phyloP scores from a whole-genome alignment of 2,113 vertebrate species.

The Mandrillus leucophaeus region DNA sequence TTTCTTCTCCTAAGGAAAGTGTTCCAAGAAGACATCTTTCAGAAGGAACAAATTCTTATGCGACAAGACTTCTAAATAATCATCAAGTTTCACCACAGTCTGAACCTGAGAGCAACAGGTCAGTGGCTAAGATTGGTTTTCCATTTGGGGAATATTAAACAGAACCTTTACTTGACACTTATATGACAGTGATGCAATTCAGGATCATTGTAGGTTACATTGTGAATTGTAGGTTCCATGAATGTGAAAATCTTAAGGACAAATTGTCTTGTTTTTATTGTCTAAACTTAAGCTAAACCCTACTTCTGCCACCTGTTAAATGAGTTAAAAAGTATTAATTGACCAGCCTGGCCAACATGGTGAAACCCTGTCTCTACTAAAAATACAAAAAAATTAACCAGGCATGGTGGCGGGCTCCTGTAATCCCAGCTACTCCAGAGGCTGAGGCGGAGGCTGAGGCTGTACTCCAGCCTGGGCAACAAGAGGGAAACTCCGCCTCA shows the following conservation, averaged over 20 bases:
- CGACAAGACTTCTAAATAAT: constrained; percentile 73
- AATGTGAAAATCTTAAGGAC: neutral
- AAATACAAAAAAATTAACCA: too few relatives aligned
- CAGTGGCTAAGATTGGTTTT: constrained; percentile 57
- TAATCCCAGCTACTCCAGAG: too few relatives aligned
- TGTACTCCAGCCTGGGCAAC: too few relatives aligned
- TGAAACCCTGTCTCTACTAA: too few relatives aligned
- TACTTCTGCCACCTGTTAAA: neutral
- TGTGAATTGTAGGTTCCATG: neutral
- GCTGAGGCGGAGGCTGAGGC: too few relatives aligned
- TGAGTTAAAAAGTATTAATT: neutral
- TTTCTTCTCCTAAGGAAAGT: constrained; percentile 81
- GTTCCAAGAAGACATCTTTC: constrained; percentile 76
- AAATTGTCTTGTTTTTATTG: neutral
- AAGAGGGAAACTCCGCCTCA: too few relatives aligned
- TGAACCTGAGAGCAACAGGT: constrained; percentile 83
- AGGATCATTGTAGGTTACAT: neutral
- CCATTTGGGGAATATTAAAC: neutral
- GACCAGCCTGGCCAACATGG: too few relatives aligned
- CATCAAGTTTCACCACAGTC: constrained; percentile 77
- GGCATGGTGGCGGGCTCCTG: too few relatives aligned
- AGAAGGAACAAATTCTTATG: constrained; percentile 76
- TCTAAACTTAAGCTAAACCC: neutral
- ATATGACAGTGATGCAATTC: neutral
- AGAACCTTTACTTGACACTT: neutral